A percentile compares a stretch with the other conserved stretches of the same genome.
These are phyloP conservation scores for Melanotaenia maccullochi DNA, from an alignment of 2,797 vertebrate genomes.

Conservation along the genomic window DNA sequence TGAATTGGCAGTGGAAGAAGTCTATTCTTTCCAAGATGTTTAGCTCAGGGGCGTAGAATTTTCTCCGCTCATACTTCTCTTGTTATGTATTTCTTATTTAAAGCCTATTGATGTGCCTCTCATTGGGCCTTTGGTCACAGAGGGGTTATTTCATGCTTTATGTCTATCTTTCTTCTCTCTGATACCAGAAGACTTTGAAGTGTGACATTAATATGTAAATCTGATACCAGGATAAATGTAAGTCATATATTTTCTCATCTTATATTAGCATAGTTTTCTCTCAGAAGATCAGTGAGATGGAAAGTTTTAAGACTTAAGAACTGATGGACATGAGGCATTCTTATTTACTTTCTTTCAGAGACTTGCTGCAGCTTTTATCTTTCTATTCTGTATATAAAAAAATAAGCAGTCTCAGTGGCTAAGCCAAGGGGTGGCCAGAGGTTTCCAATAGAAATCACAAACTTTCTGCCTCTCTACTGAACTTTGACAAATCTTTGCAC, in stretches of 20 bases:
- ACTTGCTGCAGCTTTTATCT: not conserved
- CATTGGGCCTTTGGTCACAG: conserved; percentile 55
- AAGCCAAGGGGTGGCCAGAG: too few species aligned
- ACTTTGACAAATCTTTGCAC: too few species aligned
- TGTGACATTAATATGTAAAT: conserved; percentile 63
- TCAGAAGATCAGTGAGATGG: conserved; percentile 9
- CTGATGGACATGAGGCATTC: not conserved
- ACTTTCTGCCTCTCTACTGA: too few species aligned
- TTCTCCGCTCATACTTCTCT: conserved; percentile 52
- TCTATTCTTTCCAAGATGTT: conserved; percentile 75
- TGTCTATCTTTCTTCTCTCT: conserved; percentile 53
- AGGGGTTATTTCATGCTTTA: conserved; percentile 60
- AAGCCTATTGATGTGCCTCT: conserved; percentile 74
- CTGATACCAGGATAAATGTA: conserved; percentile 28
- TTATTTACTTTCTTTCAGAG: not conserved
- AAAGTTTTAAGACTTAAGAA: conserved; percentile 1
- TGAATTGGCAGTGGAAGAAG: conserved; percentile 64
- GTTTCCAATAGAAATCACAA: too few species aligned
- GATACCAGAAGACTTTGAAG: conserved; percentile 67
- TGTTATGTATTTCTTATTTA: conserved; percentile 67
- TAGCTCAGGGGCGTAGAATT: conserved; percentile 69
- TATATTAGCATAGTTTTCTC: conserved; percentile 26
- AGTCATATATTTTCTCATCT: conserved; percentile 29
- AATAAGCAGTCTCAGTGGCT: not conserved
- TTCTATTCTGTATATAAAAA: not conserved